A percentile compares a stretch with the other conserved stretches of the same genome.
These are phyloP conservation scores for Nesogale talazaci DNA, from an alignment of 2,113 vertebrate genomes.

Conservation along the genomic window DNA sequence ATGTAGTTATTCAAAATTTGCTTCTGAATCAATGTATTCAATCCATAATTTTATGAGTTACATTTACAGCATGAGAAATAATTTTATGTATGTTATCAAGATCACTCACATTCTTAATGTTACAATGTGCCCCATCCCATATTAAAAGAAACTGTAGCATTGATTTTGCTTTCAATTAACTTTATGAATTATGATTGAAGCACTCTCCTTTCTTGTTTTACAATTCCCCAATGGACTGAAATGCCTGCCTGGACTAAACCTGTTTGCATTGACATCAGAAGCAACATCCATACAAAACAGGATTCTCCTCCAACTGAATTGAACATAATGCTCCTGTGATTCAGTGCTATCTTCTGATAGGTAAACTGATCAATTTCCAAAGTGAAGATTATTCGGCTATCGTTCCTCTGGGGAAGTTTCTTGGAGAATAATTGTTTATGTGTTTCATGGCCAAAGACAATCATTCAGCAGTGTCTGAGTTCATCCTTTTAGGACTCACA, in stretches of 20 bases:
- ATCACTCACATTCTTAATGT: neutral
- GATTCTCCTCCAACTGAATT: neutral
- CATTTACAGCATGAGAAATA: neutral
- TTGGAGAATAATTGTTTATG: too few species aligned
- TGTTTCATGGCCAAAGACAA: constrained; percentile 14
- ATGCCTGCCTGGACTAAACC: neutral
- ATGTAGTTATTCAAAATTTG: neutral
- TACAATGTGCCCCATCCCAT: neutral
- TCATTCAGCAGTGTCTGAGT: neutral
- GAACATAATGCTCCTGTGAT: neutral
- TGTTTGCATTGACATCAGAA: neutral
- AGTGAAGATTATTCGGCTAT: neutral
- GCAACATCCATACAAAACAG: neutral
- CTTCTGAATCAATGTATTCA: neutral
- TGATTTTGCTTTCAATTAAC: neutral
- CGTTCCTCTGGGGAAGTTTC: accelerated
- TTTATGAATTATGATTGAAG: too few species aligned
- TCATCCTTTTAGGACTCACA: constrained; percentile 61
- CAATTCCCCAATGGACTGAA: neutral
- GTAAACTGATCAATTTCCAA: neutral
- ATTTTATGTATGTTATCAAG: neutral
- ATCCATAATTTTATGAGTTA: neutral
- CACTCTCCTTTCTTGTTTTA: neutral
- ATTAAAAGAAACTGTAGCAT: neutral
- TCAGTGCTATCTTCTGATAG: neutral